Conservation (phyloP, 2,113 vertebrate species). For the Chaenogobius annularis region DNA sequence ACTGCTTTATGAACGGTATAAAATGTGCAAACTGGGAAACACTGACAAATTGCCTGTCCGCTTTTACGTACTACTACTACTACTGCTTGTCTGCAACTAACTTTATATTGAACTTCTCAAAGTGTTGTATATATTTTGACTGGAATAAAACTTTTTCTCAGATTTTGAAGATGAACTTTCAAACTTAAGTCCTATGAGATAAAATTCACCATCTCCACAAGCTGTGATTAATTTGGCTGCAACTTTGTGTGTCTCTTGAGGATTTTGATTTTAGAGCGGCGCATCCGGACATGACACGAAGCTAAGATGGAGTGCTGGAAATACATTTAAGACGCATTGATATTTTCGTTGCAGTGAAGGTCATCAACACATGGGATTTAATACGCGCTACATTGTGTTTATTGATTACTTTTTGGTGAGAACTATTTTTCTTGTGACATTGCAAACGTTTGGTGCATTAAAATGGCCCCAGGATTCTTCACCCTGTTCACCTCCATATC, state of each 20-base stretch:
- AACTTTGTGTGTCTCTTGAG: constrained; percentile 1
- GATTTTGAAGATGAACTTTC: constrained; percentile 7
- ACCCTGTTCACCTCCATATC: background rate
- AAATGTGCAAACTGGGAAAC: too few relatives aligned
- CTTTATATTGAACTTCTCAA: background rate
- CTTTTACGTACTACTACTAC: too few relatives aligned
- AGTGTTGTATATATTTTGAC: background rate
- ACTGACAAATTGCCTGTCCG: too few relatives aligned
- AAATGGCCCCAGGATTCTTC: constrained; percentile 2
- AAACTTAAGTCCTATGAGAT: background rate
- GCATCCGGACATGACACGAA: constrained; percentile 20
- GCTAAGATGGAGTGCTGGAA: constrained; percentile 41
- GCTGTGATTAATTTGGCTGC: constrained; percentile 6
- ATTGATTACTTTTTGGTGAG: constrained; percentile 55
- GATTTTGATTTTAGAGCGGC: constrained; percentile 26
- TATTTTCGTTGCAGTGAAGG: constrained; percentile 47
- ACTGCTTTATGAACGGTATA: too few relatives aligned
- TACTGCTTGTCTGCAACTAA: background rate
- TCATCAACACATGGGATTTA: constrained; percentile 49
- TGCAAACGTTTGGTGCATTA: constrained; percentile 29
- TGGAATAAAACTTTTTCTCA: background rate
- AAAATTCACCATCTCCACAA: constrained; percentile 1
- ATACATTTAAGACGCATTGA: constrained; percentile 56
- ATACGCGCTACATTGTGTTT: constrained; percentile 44
- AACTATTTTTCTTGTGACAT: constrained; percentile 48